phyloP scores from a whole-genome alignment of 2,888 invertebrate genomes.

The Papilio protenor region DNA sequence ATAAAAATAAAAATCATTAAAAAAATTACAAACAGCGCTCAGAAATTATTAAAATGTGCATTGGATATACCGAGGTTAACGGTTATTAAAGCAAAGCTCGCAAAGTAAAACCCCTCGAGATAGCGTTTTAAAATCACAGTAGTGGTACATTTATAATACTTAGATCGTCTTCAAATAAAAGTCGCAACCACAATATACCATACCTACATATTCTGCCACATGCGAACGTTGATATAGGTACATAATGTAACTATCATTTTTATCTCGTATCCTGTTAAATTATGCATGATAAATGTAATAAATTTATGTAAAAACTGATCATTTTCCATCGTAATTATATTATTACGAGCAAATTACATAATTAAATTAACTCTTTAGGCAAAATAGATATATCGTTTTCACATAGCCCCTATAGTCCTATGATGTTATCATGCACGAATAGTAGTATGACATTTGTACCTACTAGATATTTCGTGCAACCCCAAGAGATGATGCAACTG shows the following conservation, averaged over 20 bases:
- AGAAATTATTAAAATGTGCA: background rate
- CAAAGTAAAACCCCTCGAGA: background rate
- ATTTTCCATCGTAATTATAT: background rate
- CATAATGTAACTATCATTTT: background rate
- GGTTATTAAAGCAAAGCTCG: background rate
- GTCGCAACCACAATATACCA: background rate
- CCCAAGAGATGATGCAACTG: background rate
- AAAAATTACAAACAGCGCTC: background rate
- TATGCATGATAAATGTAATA: background rate
- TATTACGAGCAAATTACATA: background rate
- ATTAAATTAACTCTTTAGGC: background rate
- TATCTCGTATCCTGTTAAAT: background rate
- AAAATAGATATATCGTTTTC: background rate
- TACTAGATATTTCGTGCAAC: too few relatives aligned
- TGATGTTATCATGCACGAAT: background rate
- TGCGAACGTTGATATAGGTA: background rate
- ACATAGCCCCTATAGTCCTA: background rate
- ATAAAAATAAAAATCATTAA: constrained; percentile 46
- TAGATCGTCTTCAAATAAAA: background rate
- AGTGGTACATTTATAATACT: too few relatives aligned
- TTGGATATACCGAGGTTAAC: background rate
- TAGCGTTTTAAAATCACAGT: background rate
- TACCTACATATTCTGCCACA: background rate
- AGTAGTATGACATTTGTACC: too few relatives aligned
- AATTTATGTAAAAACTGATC: background rate